Conservation (phyloP, 2,888 invertebrate genomes). For the Apantesis nais region DNA sequence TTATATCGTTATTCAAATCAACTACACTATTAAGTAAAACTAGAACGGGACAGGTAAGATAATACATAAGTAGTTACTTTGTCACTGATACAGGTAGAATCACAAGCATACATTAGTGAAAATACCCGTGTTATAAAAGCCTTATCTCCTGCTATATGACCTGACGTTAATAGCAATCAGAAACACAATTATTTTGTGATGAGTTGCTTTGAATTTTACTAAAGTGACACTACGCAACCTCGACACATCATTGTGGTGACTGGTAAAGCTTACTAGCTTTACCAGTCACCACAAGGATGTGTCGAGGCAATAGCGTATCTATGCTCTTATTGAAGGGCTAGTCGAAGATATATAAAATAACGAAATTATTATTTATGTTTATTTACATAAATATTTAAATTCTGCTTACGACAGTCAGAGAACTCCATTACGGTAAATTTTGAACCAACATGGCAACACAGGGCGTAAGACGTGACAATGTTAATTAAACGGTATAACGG, state of each 20-base stretch:
- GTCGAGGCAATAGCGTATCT: neutral
- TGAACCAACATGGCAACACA: slow-evolving; percentile 22
- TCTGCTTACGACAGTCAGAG: slow-evolving; percentile 36
- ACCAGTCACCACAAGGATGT: no score
- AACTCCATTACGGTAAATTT: slow-evolving; percentile 45
- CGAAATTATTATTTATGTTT: slow-evolving; percentile 36
- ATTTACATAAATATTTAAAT: slow-evolving; percentile 47
- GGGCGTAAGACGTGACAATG: slow-evolving; percentile 64
- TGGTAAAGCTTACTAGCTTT: no score
- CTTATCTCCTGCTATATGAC: no score
- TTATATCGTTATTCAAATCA: slow-evolving; percentile 1
- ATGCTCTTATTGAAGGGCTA: no score
- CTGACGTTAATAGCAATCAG: no score
- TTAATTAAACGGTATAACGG: slow-evolving; percentile 73
- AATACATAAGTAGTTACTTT: neutral
- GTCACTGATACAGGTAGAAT: neutral
- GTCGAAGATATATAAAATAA: no score
- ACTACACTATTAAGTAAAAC: neutral
- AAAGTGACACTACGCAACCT: no score
- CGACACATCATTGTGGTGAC: no score
- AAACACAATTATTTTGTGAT: no score
- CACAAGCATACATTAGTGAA: neutral
- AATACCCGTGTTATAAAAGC: no score
- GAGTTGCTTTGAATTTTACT: no score
- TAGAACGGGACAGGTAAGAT: neutral